A percentile compares a stretch with the other conserved stretches of the same genome.
Evolutionary conservation across 53 echinoderm and acorn worm species (phyloP).

Genomic region (Paelopatides confundens): DNA sequence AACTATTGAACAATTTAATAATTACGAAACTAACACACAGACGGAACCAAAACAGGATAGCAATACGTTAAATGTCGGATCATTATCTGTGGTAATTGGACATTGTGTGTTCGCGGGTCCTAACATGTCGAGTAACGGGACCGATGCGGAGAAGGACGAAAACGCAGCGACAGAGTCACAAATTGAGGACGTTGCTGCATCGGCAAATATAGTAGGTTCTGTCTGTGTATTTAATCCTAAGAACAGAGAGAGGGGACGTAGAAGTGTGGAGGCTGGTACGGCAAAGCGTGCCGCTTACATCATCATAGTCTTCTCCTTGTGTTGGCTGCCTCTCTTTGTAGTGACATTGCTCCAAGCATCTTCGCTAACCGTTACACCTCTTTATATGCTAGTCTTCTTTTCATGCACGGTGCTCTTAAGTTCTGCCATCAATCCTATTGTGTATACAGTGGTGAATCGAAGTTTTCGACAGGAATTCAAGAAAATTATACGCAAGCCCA

Average conservation of each 20-base stretch:
- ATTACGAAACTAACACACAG: background rate
- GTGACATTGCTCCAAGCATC: conserved; percentile 53
- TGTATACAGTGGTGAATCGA: conserved; percentile 87
- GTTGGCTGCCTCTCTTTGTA: conserved; percentile 85
- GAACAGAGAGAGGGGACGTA: conserved; percentile 68
- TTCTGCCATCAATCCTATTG: conserved; percentile 82
- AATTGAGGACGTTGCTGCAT: conserved; percentile 6
- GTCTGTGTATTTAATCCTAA: conserved; percentile 87
- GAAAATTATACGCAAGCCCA: conserved; percentile 58
- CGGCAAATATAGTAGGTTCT: conserved; percentile 71
- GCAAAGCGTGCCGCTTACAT: conserved; percentile 90
- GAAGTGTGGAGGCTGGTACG: conserved; percentile 82
- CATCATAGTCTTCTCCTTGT: conserved; percentile 79
- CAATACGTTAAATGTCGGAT: background rate
- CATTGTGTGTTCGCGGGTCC: background rate
- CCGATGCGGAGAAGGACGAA: background rate
- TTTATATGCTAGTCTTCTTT: conserved; percentile 66
- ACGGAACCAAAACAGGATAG: background rate
- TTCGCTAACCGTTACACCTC: background rate
- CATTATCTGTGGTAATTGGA: background rate
- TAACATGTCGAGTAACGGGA: background rate
- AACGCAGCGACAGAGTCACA: conserved; percentile 10
- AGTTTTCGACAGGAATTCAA: conserved; percentile 80
- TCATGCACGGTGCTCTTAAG: conserved; percentile 66
- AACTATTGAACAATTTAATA: background rate